These are phyloP conservation scores for Acleris holmiana DNA, from an alignment of 2,888 invertebrate genomes.

Conservation along the genomic window DNA sequence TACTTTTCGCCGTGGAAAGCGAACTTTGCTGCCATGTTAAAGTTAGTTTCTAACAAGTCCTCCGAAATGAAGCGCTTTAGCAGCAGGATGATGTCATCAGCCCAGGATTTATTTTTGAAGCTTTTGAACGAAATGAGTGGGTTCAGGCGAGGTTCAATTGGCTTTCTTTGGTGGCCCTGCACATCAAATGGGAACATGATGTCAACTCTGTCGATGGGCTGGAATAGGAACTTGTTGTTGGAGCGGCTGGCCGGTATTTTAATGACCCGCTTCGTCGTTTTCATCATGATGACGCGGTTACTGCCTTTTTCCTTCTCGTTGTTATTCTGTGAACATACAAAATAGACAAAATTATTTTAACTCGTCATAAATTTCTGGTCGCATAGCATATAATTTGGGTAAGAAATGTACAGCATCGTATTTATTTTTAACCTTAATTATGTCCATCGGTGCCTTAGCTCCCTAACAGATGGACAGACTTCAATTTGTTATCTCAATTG, in stretches of 20 bases:
- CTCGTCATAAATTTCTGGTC: too few species aligned
- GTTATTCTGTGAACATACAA: slow-evolving; percentile 79
- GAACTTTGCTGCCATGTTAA: slow-evolving; percentile 73
- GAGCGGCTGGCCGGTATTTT: slow-evolving; percentile 84
- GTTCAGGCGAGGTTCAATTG: slow-evolving; percentile 61
- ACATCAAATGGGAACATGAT: slow-evolving; percentile 73
- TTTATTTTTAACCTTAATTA: too few species aligned
- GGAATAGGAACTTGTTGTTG: slow-evolving; percentile 71
- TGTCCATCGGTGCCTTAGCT: too few species aligned
- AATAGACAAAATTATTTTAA: not conserved
- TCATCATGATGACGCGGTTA: slow-evolving; percentile 87
- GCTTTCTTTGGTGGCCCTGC: slow-evolving; percentile 59
- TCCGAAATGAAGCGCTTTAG: slow-evolving; percentile 70
- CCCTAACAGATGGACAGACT: too few species aligned
- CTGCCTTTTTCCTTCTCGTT: slow-evolving; percentile 83
- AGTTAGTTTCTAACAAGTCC: slow-evolving; percentile 56
- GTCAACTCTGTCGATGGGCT: slow-evolving; percentile 69
- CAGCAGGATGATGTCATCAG: slow-evolving; percentile 66
- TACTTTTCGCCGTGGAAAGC: slow-evolving; percentile 67
- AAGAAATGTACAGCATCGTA: too few species aligned
- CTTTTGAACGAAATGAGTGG: slow-evolving; percentile 63
- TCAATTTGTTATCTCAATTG: too few species aligned
- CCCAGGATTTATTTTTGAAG: slow-evolving; percentile 71
- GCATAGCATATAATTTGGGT: too few species aligned
- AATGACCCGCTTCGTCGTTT: slow-evolving; percentile 89